phyloP scores from a whole-genome alignment of 1,140 invertebrate species.

The Armadillidium nasatum region DNA sequence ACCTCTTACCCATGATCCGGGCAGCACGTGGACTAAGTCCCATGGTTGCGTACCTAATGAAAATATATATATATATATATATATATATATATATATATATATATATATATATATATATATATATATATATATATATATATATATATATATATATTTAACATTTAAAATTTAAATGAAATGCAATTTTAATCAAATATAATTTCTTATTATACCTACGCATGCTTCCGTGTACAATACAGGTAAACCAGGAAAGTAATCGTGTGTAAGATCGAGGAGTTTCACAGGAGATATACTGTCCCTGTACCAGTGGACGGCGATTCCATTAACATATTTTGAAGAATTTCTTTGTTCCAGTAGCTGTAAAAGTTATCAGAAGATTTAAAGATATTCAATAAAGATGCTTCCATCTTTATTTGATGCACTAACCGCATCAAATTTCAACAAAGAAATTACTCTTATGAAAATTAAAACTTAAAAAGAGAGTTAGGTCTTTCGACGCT shows the following conservation, averaged over 20 bases:
- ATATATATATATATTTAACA: neutral
- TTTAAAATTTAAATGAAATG: too few species aligned
- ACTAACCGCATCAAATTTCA: too few species aligned
- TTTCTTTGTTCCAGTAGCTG: conserved; percentile 28
- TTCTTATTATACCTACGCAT: conserved; percentile 54
- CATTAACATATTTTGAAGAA: conserved; percentile 65
- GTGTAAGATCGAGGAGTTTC: conserved; percentile 54
- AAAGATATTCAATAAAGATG: too few species aligned
- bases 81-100: conserved; percentile 8
- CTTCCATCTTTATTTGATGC: too few species aligned
- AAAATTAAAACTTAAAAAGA: too few species aligned
- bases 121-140: conserved; percentile 13
- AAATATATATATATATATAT: neutral
- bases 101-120: conserved; percentile 4
- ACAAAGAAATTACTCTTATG: too few species aligned
- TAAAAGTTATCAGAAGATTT: neutral
- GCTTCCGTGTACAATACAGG: conserved; percentile 74
- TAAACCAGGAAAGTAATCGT: conserved; percentile 61
- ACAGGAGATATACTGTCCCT: conserved; percentile 57
- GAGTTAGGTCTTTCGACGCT: too few species aligned
- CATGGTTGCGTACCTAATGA: neutral
- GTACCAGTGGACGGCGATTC: conserved; percentile 80
- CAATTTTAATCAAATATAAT: too few species aligned
- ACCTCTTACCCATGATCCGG: conserved; percentile 69
- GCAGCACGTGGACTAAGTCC: conserved; percentile 49